phyloP scores from a whole-genome alignment of 2,888 invertebrate genomes.

The Cacoxenus indagator region DNA sequence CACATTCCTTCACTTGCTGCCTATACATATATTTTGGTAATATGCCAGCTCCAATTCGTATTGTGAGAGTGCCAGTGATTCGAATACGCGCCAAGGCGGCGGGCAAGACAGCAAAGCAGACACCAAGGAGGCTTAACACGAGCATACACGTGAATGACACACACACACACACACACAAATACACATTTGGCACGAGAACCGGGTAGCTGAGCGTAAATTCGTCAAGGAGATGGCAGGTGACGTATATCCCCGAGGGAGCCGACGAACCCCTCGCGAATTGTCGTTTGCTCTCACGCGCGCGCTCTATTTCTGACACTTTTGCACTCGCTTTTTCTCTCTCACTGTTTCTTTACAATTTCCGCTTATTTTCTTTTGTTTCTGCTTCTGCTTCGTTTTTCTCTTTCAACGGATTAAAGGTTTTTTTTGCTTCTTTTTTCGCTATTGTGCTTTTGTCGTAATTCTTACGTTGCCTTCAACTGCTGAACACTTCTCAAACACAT shows the following conservation, averaged over 20 bases:
- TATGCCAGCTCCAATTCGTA: constrained; percentile 16
- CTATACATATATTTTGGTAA: constrained; percentile 9
- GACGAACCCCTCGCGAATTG: background rate
- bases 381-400: background rate
- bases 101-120: background rate
- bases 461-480: constrained; percentile 42
- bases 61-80: background rate
- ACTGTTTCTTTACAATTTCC: no score
- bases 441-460: constrained; percentile 55
- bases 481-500: constrained; percentile 26
- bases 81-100: background rate
- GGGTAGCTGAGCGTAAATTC: background rate
- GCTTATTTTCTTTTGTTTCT: no score
- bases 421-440: constrained; percentile 26
- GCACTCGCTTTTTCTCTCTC: no score
- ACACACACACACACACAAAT: background rate
- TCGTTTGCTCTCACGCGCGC: background rate
- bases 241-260: background rate
- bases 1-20: constrained; percentile 15
- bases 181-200: background rate
- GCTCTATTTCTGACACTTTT: no score
- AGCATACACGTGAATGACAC: constrained; percentile 8
- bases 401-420: constrained; percentile 10
- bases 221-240: background rate
- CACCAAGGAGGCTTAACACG: background rate